phyloP scores from a whole-genome alignment of 1,140 invertebrate species.

The Araneus ventricosus region DNA sequence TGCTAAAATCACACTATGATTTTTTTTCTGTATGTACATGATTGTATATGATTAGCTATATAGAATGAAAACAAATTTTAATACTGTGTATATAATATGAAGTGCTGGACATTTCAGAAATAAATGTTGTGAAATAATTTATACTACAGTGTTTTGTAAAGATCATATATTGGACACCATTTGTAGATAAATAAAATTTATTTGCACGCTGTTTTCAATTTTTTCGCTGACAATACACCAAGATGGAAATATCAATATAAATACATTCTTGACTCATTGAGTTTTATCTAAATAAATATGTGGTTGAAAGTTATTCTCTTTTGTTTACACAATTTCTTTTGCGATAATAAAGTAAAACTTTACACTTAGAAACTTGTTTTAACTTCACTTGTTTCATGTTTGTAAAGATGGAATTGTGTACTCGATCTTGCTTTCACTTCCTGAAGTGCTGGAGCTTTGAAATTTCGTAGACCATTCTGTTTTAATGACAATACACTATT shows the following conservation, averaged over 20 bases:
- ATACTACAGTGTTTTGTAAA: constrained; percentile 64
- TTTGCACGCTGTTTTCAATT: constrained; percentile 60
- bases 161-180: constrained; percentile 54
- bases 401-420: no score
- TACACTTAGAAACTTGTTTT: no score
- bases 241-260: not conserved
- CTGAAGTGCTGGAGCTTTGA: no score
- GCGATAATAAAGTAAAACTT: no score
- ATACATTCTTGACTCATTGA: no score
- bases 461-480: no score
- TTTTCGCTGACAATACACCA: constrained; percentile 5
- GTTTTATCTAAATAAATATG: no score
- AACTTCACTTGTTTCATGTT: no score
- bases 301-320: no score
- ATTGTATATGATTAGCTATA: not conserved
- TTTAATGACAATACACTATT: no score
- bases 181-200: constrained; percentile 68
- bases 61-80: constrained; percentile 26
- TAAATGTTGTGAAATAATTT: constrained; percentile 56
- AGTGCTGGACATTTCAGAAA: constrained; percentile 66
- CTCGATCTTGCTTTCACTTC: no score
- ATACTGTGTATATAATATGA: constrained; percentile 45
- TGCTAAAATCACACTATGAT: not conserved
- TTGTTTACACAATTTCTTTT: no score
- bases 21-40: not conserved